Base-by-base conservation (phyloP, 2,797 vertebrate species). In the Epinephelus awoara region DNA sequence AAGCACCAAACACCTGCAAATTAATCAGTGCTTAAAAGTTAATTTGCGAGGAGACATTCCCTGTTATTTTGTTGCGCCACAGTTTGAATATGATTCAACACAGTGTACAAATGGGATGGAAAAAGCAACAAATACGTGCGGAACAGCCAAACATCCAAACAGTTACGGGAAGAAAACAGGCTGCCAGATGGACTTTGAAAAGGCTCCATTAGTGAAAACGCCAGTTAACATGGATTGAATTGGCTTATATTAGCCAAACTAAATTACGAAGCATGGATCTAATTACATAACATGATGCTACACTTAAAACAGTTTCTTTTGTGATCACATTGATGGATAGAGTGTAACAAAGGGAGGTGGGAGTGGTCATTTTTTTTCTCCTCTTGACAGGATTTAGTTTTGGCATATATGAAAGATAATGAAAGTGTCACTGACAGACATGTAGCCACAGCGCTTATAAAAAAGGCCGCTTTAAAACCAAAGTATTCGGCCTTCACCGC, bases 121-220 rank as follows among this genome's bases (percentile, higher is more conserved):
- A 62, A 71, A 75, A 74, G 56, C 57, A 75, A 34, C 59, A 69
- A 64, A 49, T 21, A 27, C 1, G 1, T 64, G 50, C 21, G 64
- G n/a, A 58, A 44, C 44, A 59, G 52, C 75, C 54, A 77, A 80
- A 82, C 54, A 75, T 64, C 70, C 56, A 57, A 78, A 67, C 38
- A 71, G 69, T 88, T 92, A 76, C 73, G 57, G 83, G 88, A 91
- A 85, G 76, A 67, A 67, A 82, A 71, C 71, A 72, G 69, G 29
- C 67, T 29, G 54, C 89, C 90, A 91, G 79, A 89, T 92, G 90
- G 64, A 80, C 34, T 69, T 66, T 64, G 70, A 74, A 82, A 72
- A 65, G 17, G 0, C 79, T 61, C 46, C 63, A 74, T 89, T 72
- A 71, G 75, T 23, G 49, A 74, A 77, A 84, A 69, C 6, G 56